These are phyloP conservation scores for Acrobasis consociella DNA, from an alignment of 2,888 invertebrate genomes.

Conservation along the genomic window DNA sequence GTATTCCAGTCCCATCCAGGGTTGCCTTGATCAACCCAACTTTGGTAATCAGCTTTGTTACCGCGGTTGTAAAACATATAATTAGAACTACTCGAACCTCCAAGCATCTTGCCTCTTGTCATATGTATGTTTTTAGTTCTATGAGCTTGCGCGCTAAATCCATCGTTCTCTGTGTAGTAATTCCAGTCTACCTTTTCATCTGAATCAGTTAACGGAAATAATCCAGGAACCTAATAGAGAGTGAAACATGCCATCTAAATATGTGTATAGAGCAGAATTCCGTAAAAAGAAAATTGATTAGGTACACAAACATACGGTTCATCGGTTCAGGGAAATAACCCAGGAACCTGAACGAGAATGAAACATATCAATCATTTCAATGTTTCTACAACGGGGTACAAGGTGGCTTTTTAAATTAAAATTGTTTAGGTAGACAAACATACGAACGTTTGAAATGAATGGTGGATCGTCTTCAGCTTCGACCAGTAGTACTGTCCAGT, in stretches of 20 bases:
- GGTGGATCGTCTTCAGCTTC: not conserved
- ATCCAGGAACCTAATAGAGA: not conserved
- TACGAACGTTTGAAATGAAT: not conserved
- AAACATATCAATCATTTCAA: too few species aligned
- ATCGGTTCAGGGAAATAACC: too few species aligned
- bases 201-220: not conserved
- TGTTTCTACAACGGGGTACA: too few species aligned
- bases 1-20: constrained; percentile 49
- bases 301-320: too few species aligned
- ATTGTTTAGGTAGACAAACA: too few species aligned
- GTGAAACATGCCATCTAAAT: too few species aligned
- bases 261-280: too few species aligned
- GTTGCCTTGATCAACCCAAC: constrained; percentile 86
- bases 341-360: too few species aligned
- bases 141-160: constrained; percentile 45
- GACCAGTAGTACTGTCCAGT: not conserved
- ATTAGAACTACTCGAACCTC: constrained; percentile 86
- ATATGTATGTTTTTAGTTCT: constrained; percentile 40
- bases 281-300: too few species aligned
- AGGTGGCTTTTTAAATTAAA: too few species aligned
- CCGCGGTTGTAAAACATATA: constrained; percentile 86
- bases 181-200: constrained; percentile 14
- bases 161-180: constrained; percentile 45
- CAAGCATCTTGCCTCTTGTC: constrained; percentile 85
- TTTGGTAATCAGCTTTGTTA: constrained; percentile 83